phyloP scores from a whole-genome alignment of 2,888 invertebrate genomes.

The Nipponacmea schrenckii region DNA sequence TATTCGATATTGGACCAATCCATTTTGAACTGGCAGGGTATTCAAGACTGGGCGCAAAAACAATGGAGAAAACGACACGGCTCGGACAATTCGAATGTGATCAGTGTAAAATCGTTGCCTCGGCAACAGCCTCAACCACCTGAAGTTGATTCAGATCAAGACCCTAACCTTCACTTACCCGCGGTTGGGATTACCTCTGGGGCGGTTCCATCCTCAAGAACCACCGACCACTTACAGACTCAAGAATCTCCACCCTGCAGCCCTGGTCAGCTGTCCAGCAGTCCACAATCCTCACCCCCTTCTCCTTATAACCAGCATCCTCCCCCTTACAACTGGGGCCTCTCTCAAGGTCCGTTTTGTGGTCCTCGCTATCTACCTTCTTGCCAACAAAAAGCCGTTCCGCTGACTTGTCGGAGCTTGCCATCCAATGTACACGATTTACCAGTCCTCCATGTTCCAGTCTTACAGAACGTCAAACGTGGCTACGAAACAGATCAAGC shows the following conservation, averaged over 20 bases:
- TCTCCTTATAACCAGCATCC: background rate
- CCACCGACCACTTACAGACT: background rate
- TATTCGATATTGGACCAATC: constrained; percentile 66
- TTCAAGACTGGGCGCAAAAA: constrained; percentile 67
- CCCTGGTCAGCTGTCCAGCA: background rate
- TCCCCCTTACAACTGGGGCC: background rate
- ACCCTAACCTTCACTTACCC: background rate
- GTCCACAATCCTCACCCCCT: background rate
- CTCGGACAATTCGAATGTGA: constrained; percentile 31
- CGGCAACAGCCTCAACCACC: background rate
- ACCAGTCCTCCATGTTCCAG: background rate
- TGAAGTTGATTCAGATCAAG: background rate
- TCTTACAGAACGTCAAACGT: background rate
- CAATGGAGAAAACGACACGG: constrained; percentile 64
- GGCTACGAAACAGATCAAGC: constrained; percentile 53
- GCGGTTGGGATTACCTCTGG: constrained; percentile 32
- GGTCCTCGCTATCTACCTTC: background rate
- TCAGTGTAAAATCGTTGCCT: background rate
- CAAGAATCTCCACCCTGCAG: background rate
- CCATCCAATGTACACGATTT: background rate
- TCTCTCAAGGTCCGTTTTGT: background rate
- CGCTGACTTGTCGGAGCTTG: background rate
- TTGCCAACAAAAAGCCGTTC: background rate
- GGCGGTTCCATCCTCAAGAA: constrained; percentile 28
- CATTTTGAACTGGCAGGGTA: constrained; percentile 64